Evolutionary conservation across 2,888 invertebrate genomes (phyloP), one percentile per base, ranked within the genome.

Genomic region (Cheilosia grossa): DNA sequence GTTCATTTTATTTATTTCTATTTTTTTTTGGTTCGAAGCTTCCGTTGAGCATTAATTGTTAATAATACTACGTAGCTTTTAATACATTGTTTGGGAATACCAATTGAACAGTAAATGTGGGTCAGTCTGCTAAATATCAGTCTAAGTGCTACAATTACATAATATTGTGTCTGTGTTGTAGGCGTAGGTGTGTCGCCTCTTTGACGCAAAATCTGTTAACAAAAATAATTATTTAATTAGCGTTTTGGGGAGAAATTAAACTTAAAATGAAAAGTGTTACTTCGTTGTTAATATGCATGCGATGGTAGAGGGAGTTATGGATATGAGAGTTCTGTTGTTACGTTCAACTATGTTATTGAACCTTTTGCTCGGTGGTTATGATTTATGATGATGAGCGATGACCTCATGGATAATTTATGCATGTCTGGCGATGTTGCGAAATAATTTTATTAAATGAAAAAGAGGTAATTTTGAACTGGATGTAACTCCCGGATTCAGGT

Each of bases 31-130:
- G 49, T 75, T 61, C 66, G 40, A 44, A 81, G 67, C 85, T 81
- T 85, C 85, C 85, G 85, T 59, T 77, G 75, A 58, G 54, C 75
- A 81, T 72, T 81, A 80, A 63, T 78, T 40, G 79, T 74, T 74
- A 69, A 61, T 74, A 74, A 70, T 67, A 54, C 56, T 53, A 54
- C 74, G n/a, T n/a, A n/a, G n/a, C n/a, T n/a, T n/a, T n/a, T n/a
- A n/a, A n/a, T n/a, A 21, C 40, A 64, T 64, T 64, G 80, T 74
- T 66, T 49, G 66, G 15, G 42, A 30, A 42, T 72, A 67, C 51
- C 80, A 69, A 80, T 83, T 80, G 80, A 79, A 73, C 74, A 21
- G 30, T 40, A 63, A 56, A 85, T 81, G 72, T 85, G 49, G 85
- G 85, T 85, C 83, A 83, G 80, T 66, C 49, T 66, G 74, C 47